Base-by-base conservation (phyloP, 1,140 invertebrate species). In the Nymphalis io region DNA sequence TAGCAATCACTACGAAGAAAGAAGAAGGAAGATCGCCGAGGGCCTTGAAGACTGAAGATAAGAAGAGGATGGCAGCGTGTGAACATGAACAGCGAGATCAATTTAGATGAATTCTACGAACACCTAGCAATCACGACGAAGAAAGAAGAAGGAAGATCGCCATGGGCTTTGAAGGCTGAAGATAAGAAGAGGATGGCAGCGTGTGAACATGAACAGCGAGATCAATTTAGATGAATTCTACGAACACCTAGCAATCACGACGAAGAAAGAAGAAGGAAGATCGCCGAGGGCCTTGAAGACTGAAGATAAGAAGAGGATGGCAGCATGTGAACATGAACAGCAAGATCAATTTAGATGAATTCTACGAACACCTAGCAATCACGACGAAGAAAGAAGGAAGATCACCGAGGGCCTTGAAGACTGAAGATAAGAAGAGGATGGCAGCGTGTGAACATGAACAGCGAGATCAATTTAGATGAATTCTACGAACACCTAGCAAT, bases 31-130 rank as follows among this genome's bases (percentile, higher is more conserved):
- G 72, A 60, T 64, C 42, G n/a, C n/a, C n/a, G 27, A 55, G 13
- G 21, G 44, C 63, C 57, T 57, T 44, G 57, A 71, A 72, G 62
- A 64, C 23, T 2, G 70, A 74, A 64, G 58, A 62, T n/a, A 10
- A 44, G 51, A 58, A 48, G 59, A 66, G 12, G 68, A 68, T 74
- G 66, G 70, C 60, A 20, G 38, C 59, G 39, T 20, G 10, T 1
- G 46, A 55, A 57, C 60, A 73, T 15, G 64, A 60, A 68, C 62
- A 69, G 11, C 12, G 57, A 70, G 73, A 53, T 42, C 10, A 18
- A 15, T 33, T 3, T 0, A 20, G 39, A 61, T 27, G 20, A 69
- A 63, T 63, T 60, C 39, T n/a, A 46, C 5, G n/a, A 16, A 16
- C 0, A 33, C 27, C 27, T 33, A 33, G 0, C 27, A 33, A 33